These are phyloP conservation scores for Heteromormyrus szaboi DNA, from an alignment of 2,797 vertebrate species.

Conservation along the genomic window DNA sequence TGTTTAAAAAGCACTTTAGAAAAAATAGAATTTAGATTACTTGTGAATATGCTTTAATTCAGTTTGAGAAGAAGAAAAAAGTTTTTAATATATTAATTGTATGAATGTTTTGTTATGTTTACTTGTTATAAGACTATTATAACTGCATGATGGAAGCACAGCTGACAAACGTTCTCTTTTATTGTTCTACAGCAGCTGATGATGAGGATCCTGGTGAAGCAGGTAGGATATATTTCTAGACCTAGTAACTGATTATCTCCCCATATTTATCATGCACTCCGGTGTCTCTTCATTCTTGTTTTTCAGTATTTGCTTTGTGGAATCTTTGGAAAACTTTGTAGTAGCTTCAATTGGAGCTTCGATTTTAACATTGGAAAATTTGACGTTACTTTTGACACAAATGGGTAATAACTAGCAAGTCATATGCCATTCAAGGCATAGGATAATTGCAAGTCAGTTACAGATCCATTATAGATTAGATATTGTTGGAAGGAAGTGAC, in stretches of 20 bases:
- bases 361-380: neutral
- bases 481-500: neutral
- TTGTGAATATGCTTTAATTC: neutral
- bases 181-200: conserved; percentile 62
- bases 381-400: neutral
- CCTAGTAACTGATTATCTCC: conserved; percentile 43
- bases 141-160: neutral
- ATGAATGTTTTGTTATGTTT: conserved; percentile 4
- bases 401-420: neutral
- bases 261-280: neutral
- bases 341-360: neutral
- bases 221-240: conserved; percentile 59
- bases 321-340: neutral
- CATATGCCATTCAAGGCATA: neutral
- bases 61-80: neutral
- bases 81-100: neutral
- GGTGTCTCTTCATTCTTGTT: neutral
- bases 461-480: neutral
- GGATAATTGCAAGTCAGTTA: neutral
- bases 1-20: neutral
- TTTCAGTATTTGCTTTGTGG: conserved; percentile 17
- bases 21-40: neutral
- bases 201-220: conserved; percentile 68
- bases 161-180: conserved; percentile 22
- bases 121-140: neutral